Evolutionary conservation across 2,888 invertebrate genomes (phyloP), one percentile per base, ranked within the genome.

Genomic region (Spisula solida): DNA sequence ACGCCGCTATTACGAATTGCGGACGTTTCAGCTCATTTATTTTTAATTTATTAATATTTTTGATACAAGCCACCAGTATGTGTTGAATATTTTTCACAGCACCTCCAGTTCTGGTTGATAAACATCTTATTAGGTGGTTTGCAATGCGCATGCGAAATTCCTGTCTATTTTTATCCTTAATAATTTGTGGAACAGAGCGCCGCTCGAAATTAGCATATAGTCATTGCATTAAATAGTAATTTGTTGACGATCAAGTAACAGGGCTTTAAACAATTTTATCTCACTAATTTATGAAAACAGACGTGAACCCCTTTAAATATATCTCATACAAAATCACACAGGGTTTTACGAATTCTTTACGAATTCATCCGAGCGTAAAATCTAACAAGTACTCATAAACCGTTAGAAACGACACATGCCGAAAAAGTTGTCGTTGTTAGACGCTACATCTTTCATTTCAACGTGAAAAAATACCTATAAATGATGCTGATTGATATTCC

Each of bases 11-110:
- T 81, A 81, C 88, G 90, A 82, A 78, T 83, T 70, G 29, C 47
- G 79, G 47, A 79, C 83, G 56, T 86, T 88, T 86, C 56, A 78
- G 31, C 81, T 60, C 82, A 81, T 90, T 90, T 84, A 90, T 83
- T 86, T 20, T 84, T 90, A 85, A 88, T 90, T 90, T 88, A 90
- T 90, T 88, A 86, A 84, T 78, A 56, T 86, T 86, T 84, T 70
- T 83, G 60, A 78, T 31, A 78, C n/a, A 41, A 81, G 82, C 86
- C 55, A 81, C 56, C 75, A 80, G 81, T 82, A 55, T 55, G 82
- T 81, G 80, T 81, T 79, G 88, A 56, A 82, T 60, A 55, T 85
- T 75, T 48, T 75, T 85, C 60, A 60, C 79, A 20, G 31, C 85
- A 16, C 8, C 25, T 47, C 31, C 16, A 18, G 85, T 55, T 55